Conservation (phyloP, 2,113 vertebrate genomes). For the Zingel zingel region DNA sequence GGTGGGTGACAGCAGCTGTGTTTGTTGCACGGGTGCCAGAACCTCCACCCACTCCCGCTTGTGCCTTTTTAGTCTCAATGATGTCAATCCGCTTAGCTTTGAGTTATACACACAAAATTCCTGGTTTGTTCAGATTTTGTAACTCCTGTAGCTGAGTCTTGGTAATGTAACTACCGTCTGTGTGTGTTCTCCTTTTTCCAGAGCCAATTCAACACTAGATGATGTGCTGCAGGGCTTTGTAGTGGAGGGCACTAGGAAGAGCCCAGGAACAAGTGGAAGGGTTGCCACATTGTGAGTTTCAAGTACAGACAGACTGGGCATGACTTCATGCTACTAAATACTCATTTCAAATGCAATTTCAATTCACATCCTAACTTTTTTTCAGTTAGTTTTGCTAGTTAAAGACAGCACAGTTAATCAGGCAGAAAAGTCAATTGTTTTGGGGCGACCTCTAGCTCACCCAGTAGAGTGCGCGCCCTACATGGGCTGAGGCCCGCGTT, state of each 20-base stretch:
- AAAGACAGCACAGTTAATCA: neutral
- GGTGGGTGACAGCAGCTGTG: slow-evolving; percentile 35
- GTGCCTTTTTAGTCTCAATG: neutral
- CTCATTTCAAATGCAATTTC: neutral
- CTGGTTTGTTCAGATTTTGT: neutral
- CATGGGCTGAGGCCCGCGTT: too few species aligned
- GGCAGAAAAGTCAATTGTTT: neutral
- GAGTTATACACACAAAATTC: neutral
- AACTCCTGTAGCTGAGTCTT: neutral
- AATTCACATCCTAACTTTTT: neutral
- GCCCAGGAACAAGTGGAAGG: neutral
- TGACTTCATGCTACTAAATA: neutral
- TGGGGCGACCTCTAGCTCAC: too few species aligned
- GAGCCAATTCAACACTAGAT: slow-evolving; percentile 72
- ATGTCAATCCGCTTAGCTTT: neutral
- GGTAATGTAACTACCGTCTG: neutral
- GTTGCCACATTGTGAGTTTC: slow-evolving; percentile 5
- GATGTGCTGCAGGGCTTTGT: slow-evolving; percentile 56
- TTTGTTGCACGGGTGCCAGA: too few species aligned
- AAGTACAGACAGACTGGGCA: neutral
- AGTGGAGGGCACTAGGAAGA: neutral
- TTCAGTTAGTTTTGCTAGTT: neutral
- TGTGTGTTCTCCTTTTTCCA: slow-evolving; percentile 28
- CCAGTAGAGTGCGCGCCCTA: too few species aligned
- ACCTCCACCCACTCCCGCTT: too few species aligned